Evolutionary conservation across 2,888 invertebrate species (phyloP).

Genomic region (Mythimna pallens): DNA sequence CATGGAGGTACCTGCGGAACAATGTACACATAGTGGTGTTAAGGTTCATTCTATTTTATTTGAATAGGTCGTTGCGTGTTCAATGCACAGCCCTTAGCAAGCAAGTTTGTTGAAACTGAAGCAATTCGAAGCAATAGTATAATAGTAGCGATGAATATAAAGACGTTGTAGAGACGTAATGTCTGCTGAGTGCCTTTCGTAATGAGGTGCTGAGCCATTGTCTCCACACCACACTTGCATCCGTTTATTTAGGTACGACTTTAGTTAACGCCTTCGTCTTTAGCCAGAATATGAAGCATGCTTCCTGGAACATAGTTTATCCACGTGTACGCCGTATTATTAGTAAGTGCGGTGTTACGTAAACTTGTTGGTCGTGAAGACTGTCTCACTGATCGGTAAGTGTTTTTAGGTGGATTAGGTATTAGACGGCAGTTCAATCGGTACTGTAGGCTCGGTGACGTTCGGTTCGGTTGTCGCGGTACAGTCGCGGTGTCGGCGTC

Average conservation of each 20-base stretch:
- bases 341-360: constrained; percentile 49
- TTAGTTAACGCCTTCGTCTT: constrained; percentile 18
- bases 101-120: constrained; percentile 58
- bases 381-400: constrained; percentile 78
- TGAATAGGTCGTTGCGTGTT: constrained; percentile 54
- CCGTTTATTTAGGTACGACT: constrained; percentile 24
- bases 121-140: constrained; percentile 46
- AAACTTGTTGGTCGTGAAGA: constrained; percentile 58
- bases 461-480: constrained; percentile 66
- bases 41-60: constrained; percentile 52
- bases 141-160: constrained; percentile 48
- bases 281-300: neutral
- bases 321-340: constrained; percentile 14
- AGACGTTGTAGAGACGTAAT: constrained; percentile 43
- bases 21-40: constrained; percentile 59
- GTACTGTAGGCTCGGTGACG: constrained; percentile 66
- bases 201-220: constrained; percentile 55
- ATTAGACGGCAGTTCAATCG: constrained; percentile 68
- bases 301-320: constrained; percentile 15
- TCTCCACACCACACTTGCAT: constrained; percentile 44
- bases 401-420: constrained; percentile 67
- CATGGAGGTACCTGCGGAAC: constrained; percentile 36
- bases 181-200: constrained; percentile 64
- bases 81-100: constrained; percentile 56
- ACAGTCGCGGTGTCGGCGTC: constrained; percentile 71